These are phyloP conservation scores for Pitta sordida DNA, from an alignment of 2,113 vertebrate species.

Conservation along the genomic window DNA sequence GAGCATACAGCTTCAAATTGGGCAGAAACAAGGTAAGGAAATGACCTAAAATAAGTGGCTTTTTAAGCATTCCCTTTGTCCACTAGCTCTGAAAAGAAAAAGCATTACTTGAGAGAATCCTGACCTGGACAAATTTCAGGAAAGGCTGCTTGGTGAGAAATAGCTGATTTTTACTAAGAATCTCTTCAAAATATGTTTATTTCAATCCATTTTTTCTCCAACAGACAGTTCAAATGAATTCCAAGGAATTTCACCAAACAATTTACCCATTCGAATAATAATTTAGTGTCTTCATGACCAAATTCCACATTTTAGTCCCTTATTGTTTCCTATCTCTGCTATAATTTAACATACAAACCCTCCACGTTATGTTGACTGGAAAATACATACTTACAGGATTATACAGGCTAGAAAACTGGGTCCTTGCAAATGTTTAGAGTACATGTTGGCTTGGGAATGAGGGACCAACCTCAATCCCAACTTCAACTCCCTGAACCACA, in stretches of 20 bases:
- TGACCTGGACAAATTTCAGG: neutral
- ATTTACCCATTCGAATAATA: neutral
- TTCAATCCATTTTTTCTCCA: neutral
- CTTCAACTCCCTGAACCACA: constrained; percentile 28
- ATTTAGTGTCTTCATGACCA: neutral
- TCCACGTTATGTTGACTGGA: neutral
- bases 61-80: neutral
- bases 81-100: neutral
- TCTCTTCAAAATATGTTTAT: neutral
- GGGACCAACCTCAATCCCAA: constrained; percentile 21
- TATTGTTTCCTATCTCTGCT: neutral
- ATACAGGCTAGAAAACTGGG: neutral
- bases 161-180: neutral
- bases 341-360: neutral
- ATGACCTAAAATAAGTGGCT: neutral
- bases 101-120: neutral
- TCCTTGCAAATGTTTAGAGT: neutral
- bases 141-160: neutral
- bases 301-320: neutral
- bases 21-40: neutral
- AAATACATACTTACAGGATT: neutral
- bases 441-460: neutral
- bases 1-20: neutral
- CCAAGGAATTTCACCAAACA: neutral
- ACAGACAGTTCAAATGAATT: neutral